Evolutionary conservation across 2,888 invertebrate genomes (phyloP).

Genomic region (Biston stratarius): DNA sequence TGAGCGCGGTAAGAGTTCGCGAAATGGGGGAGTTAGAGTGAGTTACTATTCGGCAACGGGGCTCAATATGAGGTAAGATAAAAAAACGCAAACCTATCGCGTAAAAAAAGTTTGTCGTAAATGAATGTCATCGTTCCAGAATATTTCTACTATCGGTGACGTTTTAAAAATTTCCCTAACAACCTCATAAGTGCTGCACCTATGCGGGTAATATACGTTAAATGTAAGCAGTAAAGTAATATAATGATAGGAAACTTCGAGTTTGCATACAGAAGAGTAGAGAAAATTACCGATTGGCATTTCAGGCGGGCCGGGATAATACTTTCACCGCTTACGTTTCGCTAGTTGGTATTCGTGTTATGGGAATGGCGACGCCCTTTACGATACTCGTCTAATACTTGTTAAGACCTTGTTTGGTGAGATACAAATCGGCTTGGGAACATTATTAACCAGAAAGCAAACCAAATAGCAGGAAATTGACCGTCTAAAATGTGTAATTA

Average conservation of each 20-base stretch:
- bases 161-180: constrained; percentile 1
- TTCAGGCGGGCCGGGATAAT: constrained; percentile 65
- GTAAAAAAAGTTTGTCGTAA: too few species aligned
- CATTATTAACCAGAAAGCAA: constrained; percentile 35
- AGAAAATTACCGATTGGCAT: constrained; percentile 69
- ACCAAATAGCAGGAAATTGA: constrained; percentile 35
- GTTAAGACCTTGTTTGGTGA: constrained; percentile 55
- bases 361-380: constrained; percentile 68
- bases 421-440: constrained; percentile 48
- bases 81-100: too few species aligned
- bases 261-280: constrained; percentile 48
- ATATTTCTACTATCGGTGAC: neutral
- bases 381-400: constrained; percentile 60
- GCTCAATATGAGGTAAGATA: too few species aligned
- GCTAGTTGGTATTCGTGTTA: constrained; percentile 77
- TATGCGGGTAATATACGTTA: constrained; percentile 27
- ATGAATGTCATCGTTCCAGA: neutral
- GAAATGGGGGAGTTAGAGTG: too few species aligned
- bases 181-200: neutral
- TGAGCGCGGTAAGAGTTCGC: too few species aligned
- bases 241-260: constrained; percentile 29
- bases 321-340: constrained; percentile 81
- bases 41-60: too few species aligned
- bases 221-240: constrained; percentile 33
- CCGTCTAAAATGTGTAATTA: constrained; percentile 35